These are phyloP conservation scores for Epinephelus fuscoguttatus DNA, from an alignment of 2,113 vertebrate genomes.

Conservation along the genomic window DNA sequence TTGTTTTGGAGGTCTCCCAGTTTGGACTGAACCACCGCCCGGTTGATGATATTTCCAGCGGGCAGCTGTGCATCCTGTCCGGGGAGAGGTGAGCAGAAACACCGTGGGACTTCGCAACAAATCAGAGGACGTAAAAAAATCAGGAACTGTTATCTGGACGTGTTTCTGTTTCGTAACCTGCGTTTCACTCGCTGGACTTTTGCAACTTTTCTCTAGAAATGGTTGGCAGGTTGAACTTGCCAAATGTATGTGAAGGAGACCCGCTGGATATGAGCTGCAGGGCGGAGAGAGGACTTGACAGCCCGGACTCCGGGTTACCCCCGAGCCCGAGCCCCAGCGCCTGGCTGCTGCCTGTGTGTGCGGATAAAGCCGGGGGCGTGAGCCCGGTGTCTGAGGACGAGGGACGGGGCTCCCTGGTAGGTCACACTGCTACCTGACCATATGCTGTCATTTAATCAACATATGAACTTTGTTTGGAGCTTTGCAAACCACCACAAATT, in stretches of 20 bases:
- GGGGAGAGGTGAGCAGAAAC: not conserved
- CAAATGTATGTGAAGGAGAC: conserved; percentile 86
- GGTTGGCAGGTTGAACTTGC: conserved; percentile 89
- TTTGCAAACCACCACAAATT: not conserved
- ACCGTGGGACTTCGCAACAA: conserved; percentile 1
- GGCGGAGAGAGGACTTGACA: conserved; percentile 88
- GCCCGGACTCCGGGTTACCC: conserved; percentile 91
- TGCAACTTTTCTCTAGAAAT: conserved; percentile 74
- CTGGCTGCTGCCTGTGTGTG: conserved; percentile 83
- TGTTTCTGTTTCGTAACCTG: conserved; percentile 38
- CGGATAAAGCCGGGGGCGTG: conserved; percentile 71
- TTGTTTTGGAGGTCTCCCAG: not conserved
- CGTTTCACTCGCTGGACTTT: conserved; percentile 33
- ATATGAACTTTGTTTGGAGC: not conserved
- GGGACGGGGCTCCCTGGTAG: conserved; percentile 67
- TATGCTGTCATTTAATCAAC: not conserved
- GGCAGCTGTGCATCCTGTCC: conserved; percentile 30
- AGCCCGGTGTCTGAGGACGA: conserved; percentile 78
- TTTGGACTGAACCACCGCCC: not conserved
- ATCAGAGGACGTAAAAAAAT: not conserved
- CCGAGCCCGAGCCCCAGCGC: conserved; percentile 90
- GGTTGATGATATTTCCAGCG: conserved; percentile 42
- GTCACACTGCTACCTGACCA: not conserved
- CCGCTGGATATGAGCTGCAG: conserved; percentile 89
- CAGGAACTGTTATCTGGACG: conserved; percentile 22